A percentile compares a stretch with the other conserved stretches of the same genome.
Conservation (phyloP, 2,888 invertebrate species). For the Physocephala rufipes region DNA sequence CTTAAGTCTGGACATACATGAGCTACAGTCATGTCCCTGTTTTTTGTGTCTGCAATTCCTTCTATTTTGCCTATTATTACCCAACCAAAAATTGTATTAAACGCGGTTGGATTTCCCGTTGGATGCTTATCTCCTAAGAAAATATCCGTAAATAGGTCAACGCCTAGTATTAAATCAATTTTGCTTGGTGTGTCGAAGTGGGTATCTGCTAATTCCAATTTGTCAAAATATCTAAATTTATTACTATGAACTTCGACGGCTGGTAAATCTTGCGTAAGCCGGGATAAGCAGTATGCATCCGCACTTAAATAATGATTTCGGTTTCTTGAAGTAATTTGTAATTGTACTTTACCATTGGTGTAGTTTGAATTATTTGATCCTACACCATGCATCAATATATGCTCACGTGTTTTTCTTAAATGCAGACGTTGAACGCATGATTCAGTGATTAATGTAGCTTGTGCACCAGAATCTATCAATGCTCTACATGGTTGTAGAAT, state of each 20-base stretch:
- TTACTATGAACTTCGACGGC: neutral
- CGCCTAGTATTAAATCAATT: neutral
- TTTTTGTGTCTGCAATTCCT: neutral
- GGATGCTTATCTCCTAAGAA: neutral
- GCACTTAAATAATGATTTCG: neutral
- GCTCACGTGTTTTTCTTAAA: conserved; percentile 32
- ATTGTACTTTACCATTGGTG: conserved; percentile 34
- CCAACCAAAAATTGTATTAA: conserved; percentile 8
- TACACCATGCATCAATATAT: conserved; percentile 37
- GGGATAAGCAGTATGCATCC: neutral
- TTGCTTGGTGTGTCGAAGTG: neutral
- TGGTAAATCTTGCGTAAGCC: conserved; percentile 14
- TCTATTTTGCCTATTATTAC: neutral
- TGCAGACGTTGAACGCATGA: conserved; percentile 37
- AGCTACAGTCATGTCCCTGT: no score
- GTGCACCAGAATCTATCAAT: conserved; percentile 40
- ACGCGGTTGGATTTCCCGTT: neutral
- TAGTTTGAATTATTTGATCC: conserved; percentile 24
- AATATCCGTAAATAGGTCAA: neutral
- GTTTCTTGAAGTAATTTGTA: neutral
- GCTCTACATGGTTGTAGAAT: conserved; percentile 35
- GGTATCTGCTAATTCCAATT: neutral
- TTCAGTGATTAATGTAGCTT: conserved; percentile 38
- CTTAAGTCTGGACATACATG: neutral
- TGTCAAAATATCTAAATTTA: neutral